Evolutionary conservation across 2,113 vertebrate genomes (phyloP), one percentile per base, ranked within the genome.

Genomic region (Lophius piscatorius): DNA sequence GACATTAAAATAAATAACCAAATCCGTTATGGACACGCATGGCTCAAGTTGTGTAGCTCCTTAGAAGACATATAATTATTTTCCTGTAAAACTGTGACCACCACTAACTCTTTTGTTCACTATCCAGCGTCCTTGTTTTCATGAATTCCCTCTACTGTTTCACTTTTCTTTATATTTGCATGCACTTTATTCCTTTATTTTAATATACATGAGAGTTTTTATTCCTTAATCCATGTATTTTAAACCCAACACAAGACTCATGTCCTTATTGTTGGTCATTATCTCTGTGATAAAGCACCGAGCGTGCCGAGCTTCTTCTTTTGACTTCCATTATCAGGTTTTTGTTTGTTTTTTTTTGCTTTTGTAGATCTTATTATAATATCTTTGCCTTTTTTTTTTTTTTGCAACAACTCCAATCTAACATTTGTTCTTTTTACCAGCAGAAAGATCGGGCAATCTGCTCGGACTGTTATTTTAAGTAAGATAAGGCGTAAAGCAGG

Each of bases 261-360:
- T 6, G 8, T 42, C 11, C 20, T 3, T 3, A 9, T 14, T 44
- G 21, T 50, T 8, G 10, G 29, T 4, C 26, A 1, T 20, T 39
- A 12, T 33, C 63, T 26, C 29, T 28, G 59, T 51, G 22, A 42
- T 29, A 11, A 35, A 29, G 13, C 2, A 24, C 13, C 20, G 5
- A 35, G 18, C 21, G 7, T 42, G 22, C 59, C 9, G 51, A 59
- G 18, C 49, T 3, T 16, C 16, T 26, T 50, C 35, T 26, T 58
- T 5, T 33, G n/a, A 13, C 2, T 28, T 38, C 20, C 20, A 1
- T 46, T 62, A 59, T n/a, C 29, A 31, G 29, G 9, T 31, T 7
- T 10, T 80, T 49, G 20, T 18, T 26, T 28, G 18, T 67, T 71
- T 58, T 9, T 14, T 23, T 2, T 9, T 1, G 8, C 34, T n/a